Evolutionary conservation across 2,113 vertebrate species (phyloP), one percentile per base, ranked within the genome.

Genomic region (Penelope pileata): DNA sequence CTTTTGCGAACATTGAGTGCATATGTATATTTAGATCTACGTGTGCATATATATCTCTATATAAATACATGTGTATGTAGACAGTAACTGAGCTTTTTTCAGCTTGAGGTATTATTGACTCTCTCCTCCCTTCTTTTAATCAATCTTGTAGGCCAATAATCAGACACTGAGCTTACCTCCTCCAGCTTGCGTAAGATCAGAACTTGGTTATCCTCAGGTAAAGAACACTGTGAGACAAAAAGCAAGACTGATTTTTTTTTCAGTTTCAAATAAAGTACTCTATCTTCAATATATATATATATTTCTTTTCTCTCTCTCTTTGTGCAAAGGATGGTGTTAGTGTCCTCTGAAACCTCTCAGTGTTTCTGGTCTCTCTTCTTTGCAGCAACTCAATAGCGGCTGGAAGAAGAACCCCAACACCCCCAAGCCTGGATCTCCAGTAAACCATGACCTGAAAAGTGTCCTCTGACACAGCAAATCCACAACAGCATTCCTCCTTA

Each of bases 341-440:
- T 26, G 36, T 70, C 8, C 16, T 54, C 38, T 70, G 58, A 58
- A 82, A 27, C 51, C 17, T 10, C 51, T 66, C 18, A 18, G 6
- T 64, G 6, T 67, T 86, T 62, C 42, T 19, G 45, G 22, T 32
- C 45, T 0, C 2, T 24, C 5, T 47, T 45, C 69, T 78, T 59
- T 18, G 9, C 8, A 72, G 13, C 26, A 43, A 11, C 45, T 58
- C 21, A 66, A 32, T 13, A 77, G 9, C 4, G 64, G 32, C 32
- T 19, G 30, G 54, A 15, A 8, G 19, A 82, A 66, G 64, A 62
- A 82, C 53, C 4, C 12, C 22, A 38, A 3, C 4, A 78, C 6
- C 5, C 16, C 3, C 12, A 72, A 77, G 18, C 15, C 47, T 32
- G 9, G 5, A 0, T 75, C 1, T 85, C 7, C 16, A 26, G 4